Base-by-base conservation (phyloP, 2,888 invertebrate species). In the Diaperis boleti region DNA sequence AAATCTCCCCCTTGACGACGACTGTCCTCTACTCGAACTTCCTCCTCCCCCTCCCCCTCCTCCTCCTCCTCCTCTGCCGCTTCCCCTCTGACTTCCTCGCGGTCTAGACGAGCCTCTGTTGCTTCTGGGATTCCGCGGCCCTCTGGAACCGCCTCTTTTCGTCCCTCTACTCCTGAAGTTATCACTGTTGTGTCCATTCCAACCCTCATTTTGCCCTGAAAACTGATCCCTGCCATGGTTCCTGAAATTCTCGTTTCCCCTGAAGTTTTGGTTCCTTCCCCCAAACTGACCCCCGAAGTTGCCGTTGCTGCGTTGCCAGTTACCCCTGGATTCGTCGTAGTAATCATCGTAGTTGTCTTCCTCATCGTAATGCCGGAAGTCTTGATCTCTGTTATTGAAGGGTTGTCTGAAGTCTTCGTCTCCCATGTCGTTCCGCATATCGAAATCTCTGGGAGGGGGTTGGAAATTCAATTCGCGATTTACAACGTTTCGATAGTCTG, bases 311-410 rank as follows among this genome's bases (percentile, higher is more conserved):
- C 82, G 81, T 64, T 82, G 80, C 81, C 81, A 82, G 71, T 77
- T 82, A 6, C 63, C 65, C 71, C 79, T 79, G 10, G 52, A 26
- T 22, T 83, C 82, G 73, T 75, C 76, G 44, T 78, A 78, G 68
- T 83, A 82, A 76, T 83, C 82, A 35, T 84, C 81, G 63, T 82
- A 60, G 15, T 78, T 76, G 44, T 80, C 76, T 10, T 71, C 68
- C 59, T 78, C 71, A 5, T 70, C 68, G 20, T 68, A 64, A 6
- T 47, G 52, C 4, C 73, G 66, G 47, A 62, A 73, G 26, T 72
- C 71, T 49, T 68, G 67, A 33, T 70, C 69, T 7, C 56, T 65
- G 29, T 18, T 17, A 3, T 17, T 14, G 13, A 14, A 35, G 29
- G 70, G 68, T 47, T 65, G 69, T 10, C 76, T 69, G 41, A 73